These are phyloP conservation scores for Colossoma macropomum DNA, from an alignment of 2,113 vertebrate species.

Conservation along the genomic window DNA sequence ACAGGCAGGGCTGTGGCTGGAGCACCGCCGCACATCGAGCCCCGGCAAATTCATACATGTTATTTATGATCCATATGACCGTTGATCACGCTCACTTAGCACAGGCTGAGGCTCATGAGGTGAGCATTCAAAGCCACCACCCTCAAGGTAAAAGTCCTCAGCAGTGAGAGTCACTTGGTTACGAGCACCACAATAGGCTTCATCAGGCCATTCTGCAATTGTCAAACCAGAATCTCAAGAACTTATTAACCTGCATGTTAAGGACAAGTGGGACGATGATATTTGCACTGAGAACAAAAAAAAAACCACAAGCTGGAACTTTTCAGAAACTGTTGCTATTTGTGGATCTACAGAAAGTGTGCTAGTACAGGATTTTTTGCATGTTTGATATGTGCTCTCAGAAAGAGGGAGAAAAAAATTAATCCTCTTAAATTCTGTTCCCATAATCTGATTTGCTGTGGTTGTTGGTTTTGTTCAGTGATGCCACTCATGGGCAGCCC, in stretches of 20 bases:
- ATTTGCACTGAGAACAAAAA: not conserved
- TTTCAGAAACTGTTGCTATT: slow-evolving; percentile 24
- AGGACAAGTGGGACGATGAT: not conserved
- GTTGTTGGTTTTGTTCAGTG: slow-evolving; percentile 72
- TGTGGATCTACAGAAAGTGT: slow-evolving; percentile 22
- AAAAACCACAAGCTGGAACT: not conserved
- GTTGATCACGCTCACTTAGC: slow-evolving; percentile 39
- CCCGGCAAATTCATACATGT: slow-evolving; percentile 33
- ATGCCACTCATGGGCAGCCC: slow-evolving; percentile 67
- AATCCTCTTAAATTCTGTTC: slow-evolving; percentile 77
- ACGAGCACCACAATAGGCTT: not conserved
- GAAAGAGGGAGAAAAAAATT: slow-evolving; percentile 51
- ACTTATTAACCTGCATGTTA: slow-evolving; percentile 10
- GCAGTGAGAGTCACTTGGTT: slow-evolving; percentile 7
- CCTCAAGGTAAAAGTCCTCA: not conserved
- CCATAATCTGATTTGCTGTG: slow-evolving; percentile 75
- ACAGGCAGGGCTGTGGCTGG: slow-evolving; percentile 11
- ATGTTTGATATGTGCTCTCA: slow-evolving; percentile 32
- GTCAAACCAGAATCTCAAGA: slow-evolving; percentile 5
- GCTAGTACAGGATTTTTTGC: not conserved
- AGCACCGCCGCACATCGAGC: not conserved
- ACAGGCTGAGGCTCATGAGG: not conserved
- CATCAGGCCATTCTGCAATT: slow-evolving; percentile 6
- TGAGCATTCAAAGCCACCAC: not conserved
- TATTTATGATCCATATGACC: slow-evolving; percentile 50